Conservation (phyloP, 2,888 invertebrate species). For the Drosophila histrio region DNA sequence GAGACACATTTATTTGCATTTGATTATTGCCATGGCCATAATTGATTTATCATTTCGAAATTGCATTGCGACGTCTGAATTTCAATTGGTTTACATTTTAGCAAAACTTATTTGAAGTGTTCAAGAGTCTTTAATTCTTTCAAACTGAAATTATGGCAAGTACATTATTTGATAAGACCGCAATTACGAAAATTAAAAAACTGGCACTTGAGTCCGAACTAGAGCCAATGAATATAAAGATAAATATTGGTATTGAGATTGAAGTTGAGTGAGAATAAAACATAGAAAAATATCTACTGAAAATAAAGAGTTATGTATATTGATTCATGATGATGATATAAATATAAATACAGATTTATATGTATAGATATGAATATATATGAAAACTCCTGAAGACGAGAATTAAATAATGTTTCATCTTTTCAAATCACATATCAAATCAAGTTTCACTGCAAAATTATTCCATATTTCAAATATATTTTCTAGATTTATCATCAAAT, state of each 20-base stretch:
- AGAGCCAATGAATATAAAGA: not conserved
- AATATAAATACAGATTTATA: not conserved
- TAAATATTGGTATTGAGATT: not conserved
- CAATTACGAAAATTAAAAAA: not conserved
- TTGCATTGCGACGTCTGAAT: constrained; percentile 23
- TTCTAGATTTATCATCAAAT: constrained; percentile 9
- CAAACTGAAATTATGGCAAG: not conserved
- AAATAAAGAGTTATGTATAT: not conserved
- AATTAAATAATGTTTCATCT: not conserved
- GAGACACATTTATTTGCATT: constrained; percentile 36
- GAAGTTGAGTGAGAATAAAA: not conserved
- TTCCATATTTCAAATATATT: not conserved
- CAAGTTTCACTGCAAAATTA: not conserved
- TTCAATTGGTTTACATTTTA: constrained; percentile 19
- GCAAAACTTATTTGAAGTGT: constrained; percentile 5
- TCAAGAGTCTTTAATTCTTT: not conserved
- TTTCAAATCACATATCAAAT: not conserved
- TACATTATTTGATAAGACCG: not conserved
- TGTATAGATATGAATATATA: not conserved
- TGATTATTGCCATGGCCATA: constrained; percentile 30
- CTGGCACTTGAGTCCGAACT: no score
- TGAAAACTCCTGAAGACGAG: no score
- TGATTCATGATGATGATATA: not conserved
- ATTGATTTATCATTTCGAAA: constrained; percentile 37
- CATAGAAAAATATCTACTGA: not conserved